Base-by-base conservation (phyloP, 2,797 vertebrate genomes). In the Molossus alvarezi region DNA sequence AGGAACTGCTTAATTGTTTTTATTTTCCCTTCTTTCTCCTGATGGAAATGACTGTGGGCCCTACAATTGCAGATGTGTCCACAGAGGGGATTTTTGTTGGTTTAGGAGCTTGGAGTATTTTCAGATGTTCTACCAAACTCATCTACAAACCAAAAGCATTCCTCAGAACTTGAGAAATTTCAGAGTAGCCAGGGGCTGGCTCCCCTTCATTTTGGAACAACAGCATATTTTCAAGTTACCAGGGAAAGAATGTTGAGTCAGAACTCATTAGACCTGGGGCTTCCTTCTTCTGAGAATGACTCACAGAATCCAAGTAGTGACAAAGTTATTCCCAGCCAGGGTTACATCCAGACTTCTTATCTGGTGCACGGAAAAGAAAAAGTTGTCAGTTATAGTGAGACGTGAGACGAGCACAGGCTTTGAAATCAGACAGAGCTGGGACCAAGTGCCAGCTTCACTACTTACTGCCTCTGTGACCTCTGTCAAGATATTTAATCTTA, bases 21-120 rank as follows among this genome's bases (percentile, higher is more conserved):
- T 82, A 90, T 96, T 96, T 95, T 93, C 94, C 94, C 96, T 93
- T 96, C 91, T 95, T 95, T 96, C 92, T 92, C 90, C 29, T 65
- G 72, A 62, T 97, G 96, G 95, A 95, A 96, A 90, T 95, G 69
- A 95, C 37, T 23, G 2, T 79, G 29, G 91, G 55, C 57, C 25
- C 72, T 95, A 5, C 95, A 97, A 93, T 93, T 60, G 73, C 67
- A 88, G 58, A n/a, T n/a, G 6, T 92, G 37, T 33, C 65, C 89
- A 55, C 72, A 33, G 45, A 91, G 95, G 57, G 72, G 53, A 48
- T 62, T 20, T 75, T 91, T 91, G 72, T 95, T 96, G 94, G 90
- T 85, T 73, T 87, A 86, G 64, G 37, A 45, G 23, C 77, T 87
- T 69, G n/a, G 89, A 45, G 72, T 85, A 72, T 93, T 87, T 82